phyloP scores from a whole-genome alignment of 1,140 invertebrate species.

The Drosophila asahinai region DNA sequence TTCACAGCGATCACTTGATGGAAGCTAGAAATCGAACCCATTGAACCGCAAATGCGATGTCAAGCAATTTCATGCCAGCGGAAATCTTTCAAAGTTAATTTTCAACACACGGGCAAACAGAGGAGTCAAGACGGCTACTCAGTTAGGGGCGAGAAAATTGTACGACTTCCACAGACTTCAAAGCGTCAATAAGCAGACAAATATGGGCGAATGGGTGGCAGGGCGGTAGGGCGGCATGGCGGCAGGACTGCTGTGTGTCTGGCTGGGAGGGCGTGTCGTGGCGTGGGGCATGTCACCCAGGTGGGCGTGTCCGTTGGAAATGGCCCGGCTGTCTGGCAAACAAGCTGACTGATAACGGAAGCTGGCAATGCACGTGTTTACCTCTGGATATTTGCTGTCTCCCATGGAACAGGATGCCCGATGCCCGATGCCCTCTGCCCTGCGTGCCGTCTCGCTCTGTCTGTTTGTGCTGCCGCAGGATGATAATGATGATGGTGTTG shows the following conservation, averaged over 20 bases:
- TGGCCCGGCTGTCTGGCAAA: slow-evolving; percentile 66
- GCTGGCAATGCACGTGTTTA: slow-evolving; percentile 80
- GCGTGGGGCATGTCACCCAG: slow-evolving; percentile 19
- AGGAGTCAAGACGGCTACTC: slow-evolving; percentile 39
- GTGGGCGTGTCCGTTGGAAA: slow-evolving; percentile 52
- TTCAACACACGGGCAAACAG: slow-evolving; percentile 67
- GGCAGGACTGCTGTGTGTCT: not conserved
- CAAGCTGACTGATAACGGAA: slow-evolving; percentile 81
- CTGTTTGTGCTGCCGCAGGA: slow-evolving; percentile 30
- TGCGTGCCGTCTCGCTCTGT: slow-evolving; percentile 6
- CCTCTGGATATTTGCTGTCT: slow-evolving; percentile 74
- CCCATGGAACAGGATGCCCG: slow-evolving; percentile 25
- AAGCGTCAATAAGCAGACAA: slow-evolving; percentile 80
- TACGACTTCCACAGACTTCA: slow-evolving; percentile 77
- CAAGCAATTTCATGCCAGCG: slow-evolving; percentile 70
- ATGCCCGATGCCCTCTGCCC: slow-evolving; percentile 10
- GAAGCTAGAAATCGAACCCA: slow-evolving; percentile 31
- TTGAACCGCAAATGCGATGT: slow-evolving; percentile 76
- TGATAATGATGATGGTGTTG: slow-evolving; percentile 35
- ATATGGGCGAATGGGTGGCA: slow-evolving; percentile 39
- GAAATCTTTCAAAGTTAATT: slow-evolving; percentile 81
- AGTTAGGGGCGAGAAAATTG: slow-evolving; percentile 67
- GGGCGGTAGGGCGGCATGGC: not conserved
- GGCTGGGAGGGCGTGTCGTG: slow-evolving; percentile 1
- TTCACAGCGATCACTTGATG: not conserved